Percentiles rank a stretch among this genome's conserved stretches.
Evolutionary conservation across 2,797 vertebrate species (phyloP).

Genomic region (Lerista edwardsae): DNA sequence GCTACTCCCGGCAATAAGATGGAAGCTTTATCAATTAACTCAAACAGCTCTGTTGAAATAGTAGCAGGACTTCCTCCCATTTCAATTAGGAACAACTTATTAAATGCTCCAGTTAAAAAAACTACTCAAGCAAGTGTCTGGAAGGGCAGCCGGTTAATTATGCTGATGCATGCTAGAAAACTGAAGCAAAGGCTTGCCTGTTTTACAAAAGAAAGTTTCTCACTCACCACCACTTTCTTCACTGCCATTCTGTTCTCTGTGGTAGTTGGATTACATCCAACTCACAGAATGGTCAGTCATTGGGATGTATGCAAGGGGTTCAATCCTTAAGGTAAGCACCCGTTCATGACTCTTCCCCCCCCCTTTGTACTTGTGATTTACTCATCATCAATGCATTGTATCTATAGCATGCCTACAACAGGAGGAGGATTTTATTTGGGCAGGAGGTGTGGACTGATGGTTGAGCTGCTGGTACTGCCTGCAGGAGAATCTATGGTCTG

Average conservation of each 20-base stretch:
- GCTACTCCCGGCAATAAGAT: constrained; percentile 74
- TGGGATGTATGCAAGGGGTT: constrained; percentile 16
- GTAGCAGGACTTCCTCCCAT: constrained; percentile 62
- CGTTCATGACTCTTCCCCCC: background rate
- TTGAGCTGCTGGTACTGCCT: no score
- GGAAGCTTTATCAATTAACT: constrained; percentile 83
- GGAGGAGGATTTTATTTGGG: no score
- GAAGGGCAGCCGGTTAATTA: constrained; percentile 41
- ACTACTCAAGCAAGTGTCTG: constrained; percentile 60
- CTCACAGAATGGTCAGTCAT: constrained; percentile 34
- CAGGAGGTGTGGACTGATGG: no score
- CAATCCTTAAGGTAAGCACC: constrained; percentile 19
- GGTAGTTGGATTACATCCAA: constrained; percentile 37
- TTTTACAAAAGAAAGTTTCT: constrained; percentile 27
- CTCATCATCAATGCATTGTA: no score
- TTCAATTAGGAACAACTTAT: constrained; percentile 64
- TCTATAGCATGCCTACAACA: no score
- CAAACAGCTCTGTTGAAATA: constrained; percentile 63
- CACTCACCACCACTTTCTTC: constrained; percentile 20
- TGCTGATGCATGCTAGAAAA: constrained; percentile 42
- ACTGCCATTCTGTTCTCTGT: background rate
- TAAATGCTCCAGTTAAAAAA: constrained; percentile 57
- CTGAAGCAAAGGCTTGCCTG: constrained; percentile 37
- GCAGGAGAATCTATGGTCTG: no score
- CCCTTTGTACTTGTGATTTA: background rate